phyloP scores from a whole-genome alignment of 2,797 vertebrate species.

The Gadopsis marmoratus region DNA sequence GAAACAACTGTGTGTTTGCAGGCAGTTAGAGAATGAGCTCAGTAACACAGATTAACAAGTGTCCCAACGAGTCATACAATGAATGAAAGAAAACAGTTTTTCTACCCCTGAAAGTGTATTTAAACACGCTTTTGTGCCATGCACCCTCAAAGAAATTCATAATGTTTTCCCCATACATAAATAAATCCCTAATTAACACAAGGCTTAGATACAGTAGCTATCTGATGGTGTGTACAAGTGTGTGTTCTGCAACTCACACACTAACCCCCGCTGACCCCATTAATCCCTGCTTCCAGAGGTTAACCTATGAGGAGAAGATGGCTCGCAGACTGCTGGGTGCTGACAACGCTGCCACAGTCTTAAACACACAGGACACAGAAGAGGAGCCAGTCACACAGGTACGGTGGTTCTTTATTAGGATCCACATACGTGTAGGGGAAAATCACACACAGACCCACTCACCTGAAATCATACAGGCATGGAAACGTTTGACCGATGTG shows the following conservation, averaged over 20 bases:
- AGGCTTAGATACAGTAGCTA: constrained; percentile 12
- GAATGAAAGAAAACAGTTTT: constrained; percentile 13
- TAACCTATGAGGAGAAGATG: constrained; percentile 99
- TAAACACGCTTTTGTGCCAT: constrained; percentile 25
- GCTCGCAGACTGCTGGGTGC: constrained; percentile 96
- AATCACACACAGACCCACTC: constrained; percentile 29
- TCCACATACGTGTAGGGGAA: constrained; percentile 41
- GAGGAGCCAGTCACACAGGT: constrained; percentile 92
- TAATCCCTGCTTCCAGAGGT: constrained; percentile 88
- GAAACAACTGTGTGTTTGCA: constrained; percentile 34
- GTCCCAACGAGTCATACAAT: constrained; percentile 19
- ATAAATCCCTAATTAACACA: constrained; percentile 39
- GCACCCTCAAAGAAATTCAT: constrained; percentile 3
- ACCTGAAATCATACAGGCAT: constrained; percentile 35
- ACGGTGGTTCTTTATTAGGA: constrained; percentile 35
- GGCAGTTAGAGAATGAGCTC: constrained; percentile 37
- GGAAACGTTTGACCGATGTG: constrained; percentile 17
- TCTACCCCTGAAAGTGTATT: background rate
- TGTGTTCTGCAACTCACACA: constrained; percentile 75
- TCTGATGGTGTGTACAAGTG: constrained; percentile 49
- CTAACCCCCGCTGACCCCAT: constrained; percentile 81
- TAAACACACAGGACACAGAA: constrained; percentile 92
- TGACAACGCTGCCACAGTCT: constrained; percentile 94
- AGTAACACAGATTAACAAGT: constrained; percentile 66
- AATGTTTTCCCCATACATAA: constrained; percentile 14